Evolutionary conservation across 2,888 invertebrate species (phyloP).

Genomic region (Ctena decussata): DNA sequence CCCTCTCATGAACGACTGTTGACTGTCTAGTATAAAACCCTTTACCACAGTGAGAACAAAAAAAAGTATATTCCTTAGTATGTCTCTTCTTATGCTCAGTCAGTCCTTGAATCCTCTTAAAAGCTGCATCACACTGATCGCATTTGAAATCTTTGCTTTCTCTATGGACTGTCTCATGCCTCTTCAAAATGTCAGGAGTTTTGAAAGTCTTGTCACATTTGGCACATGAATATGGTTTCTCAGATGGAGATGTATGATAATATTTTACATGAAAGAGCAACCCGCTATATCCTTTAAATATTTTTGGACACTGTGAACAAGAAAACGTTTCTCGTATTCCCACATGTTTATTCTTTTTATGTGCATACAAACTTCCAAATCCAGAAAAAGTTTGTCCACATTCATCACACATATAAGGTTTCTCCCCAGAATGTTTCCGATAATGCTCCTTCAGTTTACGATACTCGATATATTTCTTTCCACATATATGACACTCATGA

Average conservation of each 20-base stretch:
- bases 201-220: conserved; percentile 63
- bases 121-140: conserved; percentile 50
- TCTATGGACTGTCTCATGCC: conserved; percentile 54
- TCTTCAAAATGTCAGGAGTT: conserved; percentile 50
- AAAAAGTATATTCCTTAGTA: conserved; percentile 49
- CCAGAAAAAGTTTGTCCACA: conserved; percentile 35
- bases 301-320: background rate
- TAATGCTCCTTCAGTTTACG: conserved; percentile 53
- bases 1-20: conserved; percentile 37
- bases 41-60: conserved; percentile 59
- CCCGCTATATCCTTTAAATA: background rate
- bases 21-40: conserved; percentile 52
- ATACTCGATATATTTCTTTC: conserved; percentile 46
- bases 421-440: conserved; percentile 48
- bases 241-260: background rate
- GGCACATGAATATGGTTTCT: conserved; percentile 59
- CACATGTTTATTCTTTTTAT: background rate
- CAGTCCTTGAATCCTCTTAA: conserved; percentile 48
- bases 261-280: background rate
- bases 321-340: background rate
- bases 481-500: conserved; percentile 55
- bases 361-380: background rate
- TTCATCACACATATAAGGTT: conserved; percentile 54
- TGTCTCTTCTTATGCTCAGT: conserved; percentile 54
- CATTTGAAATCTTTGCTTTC: conserved; percentile 48